Conservation (phyloP, 35 echinoderm and acorn worm genomes). For the Ophiothrix spiculata region DNA sequence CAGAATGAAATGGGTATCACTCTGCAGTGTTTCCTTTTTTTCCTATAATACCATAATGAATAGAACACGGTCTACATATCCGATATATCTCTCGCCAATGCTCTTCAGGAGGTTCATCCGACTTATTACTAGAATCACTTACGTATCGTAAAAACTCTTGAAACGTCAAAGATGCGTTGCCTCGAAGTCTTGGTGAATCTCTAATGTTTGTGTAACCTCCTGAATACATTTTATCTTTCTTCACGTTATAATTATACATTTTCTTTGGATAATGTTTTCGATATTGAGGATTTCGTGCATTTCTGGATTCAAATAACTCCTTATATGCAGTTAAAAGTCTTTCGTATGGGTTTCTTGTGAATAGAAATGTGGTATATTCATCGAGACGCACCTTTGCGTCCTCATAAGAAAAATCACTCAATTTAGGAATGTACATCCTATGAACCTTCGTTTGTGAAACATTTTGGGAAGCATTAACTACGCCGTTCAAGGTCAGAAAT, state of each 20-base stretch:
- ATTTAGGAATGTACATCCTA: conserved; percentile 2
- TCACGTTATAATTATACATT: neutral
- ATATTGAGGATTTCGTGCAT: neutral
- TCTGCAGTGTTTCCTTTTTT: conserved; percentile 76
- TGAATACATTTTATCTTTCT: no score
- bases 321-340: conserved; percentile 35
- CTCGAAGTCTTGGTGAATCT: neutral
- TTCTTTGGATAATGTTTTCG: conserved; percentile 2
- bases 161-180: conserved; percentile 55
- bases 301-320: conserved; percentile 25
- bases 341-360: conserved; percentile 35
- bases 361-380: conserved; percentile 40
- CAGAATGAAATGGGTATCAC: conserved; percentile 65
- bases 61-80: conserved; percentile 65
- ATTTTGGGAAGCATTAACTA: neutral
- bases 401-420: neutral
- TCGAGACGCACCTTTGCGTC: conserved; percentile 1
- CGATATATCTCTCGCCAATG: conserved; percentile 56
- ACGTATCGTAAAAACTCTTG: conserved; percentile 69
- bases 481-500: conserved; percentile 31
- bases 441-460: neutral
- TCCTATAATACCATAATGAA: conserved; percentile 77
- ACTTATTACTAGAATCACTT: neutral
- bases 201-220: neutral
- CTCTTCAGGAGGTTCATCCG: conserved; percentile 34